These are phyloP conservation scores for Ormyrus pomaceus DNA, from an alignment of 2,888 invertebrate genomes.

Conservation along the genomic window DNA sequence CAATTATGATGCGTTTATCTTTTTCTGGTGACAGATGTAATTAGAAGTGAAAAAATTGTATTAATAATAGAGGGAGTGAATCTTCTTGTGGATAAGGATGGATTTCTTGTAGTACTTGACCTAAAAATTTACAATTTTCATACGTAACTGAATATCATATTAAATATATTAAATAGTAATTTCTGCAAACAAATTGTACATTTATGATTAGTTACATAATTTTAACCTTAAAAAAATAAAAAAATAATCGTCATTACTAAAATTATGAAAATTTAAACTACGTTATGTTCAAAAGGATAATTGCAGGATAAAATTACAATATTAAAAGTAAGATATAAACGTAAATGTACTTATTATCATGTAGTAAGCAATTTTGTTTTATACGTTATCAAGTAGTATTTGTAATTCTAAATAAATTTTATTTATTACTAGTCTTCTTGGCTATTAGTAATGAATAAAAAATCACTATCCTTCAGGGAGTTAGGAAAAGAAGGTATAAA, in stretches of 20 bases:
- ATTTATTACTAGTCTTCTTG: background rate
- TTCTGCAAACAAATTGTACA: constrained; percentile 3
- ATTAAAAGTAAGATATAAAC: background rate
- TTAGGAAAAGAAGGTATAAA: background rate
- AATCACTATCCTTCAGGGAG: no score
- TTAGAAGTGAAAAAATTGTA: constrained; percentile 8
- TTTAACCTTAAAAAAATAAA: constrained; percentile 15
- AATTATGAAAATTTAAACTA: background rate
- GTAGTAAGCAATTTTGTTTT: no score
- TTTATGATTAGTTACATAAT: background rate
- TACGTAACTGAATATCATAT: background rate
- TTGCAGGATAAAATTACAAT: background rate
- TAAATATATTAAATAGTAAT: constrained; percentile 4
- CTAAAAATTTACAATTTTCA: constrained; percentile 12
- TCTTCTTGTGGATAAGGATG: constrained; percentile 13
- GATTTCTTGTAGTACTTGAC: constrained; percentile 16
- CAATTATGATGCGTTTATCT: constrained; percentile 46
- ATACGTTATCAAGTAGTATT: background rate
- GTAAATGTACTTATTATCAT: background rate
- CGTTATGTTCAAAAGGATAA: background rate
- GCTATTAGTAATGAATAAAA: background rate
- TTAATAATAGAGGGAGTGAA: constrained; percentile 6
- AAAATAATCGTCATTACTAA: background rate
- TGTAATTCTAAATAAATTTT: constrained; percentile 1
- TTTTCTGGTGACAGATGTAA: constrained; percentile 12